Conservation (phyloP, 1,140 invertebrate genomes). For the Drosophila tsacasi region DNA sequence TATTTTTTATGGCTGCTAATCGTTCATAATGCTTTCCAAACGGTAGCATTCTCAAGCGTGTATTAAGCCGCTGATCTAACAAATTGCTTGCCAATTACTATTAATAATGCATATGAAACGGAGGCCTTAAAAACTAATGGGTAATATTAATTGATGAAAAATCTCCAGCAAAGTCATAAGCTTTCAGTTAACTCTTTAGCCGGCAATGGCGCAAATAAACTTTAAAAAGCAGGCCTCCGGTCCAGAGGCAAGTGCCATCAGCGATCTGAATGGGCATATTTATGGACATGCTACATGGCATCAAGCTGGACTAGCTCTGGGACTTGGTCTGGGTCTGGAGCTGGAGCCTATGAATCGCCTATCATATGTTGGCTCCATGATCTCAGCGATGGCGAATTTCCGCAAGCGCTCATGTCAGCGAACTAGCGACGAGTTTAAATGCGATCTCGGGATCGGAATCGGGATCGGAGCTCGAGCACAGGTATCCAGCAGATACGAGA, state of each 20-base stretch:
- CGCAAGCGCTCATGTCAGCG: conserved; percentile 34
- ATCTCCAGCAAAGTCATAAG: neutral
- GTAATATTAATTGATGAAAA: conserved; percentile 13
- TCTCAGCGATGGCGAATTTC: conserved; percentile 49
- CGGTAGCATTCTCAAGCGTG: conserved; percentile 4
- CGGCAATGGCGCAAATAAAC: conserved; percentile 25
- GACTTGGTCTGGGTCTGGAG: neutral
- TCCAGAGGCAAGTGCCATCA: conserved; percentile 23
- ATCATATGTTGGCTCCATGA: conserved; percentile 32
- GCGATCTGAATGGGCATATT: conserved; percentile 32
- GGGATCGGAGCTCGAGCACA: conserved; percentile 5
- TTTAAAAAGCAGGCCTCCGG: conserved; percentile 2
- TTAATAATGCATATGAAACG: conserved; percentile 14
- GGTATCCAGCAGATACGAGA: conserved; percentile 22
- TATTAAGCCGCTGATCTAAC: conserved; percentile 12
- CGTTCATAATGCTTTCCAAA: neutral
- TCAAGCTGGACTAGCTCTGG: neutral
- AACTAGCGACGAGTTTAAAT: conserved; percentile 29
- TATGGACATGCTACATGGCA: conserved; percentile 28
- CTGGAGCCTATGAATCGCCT: conserved; percentile 33
- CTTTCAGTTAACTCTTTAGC: conserved; percentile 16
- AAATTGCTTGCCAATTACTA: conserved; percentile 35
- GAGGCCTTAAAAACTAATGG: conserved; percentile 16
- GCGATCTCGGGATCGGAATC: conserved; percentile 25
- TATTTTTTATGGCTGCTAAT: conserved; percentile 6